Evolutionary conservation across 2,888 invertebrate genomes (phyloP).

Genomic region (Euzophera pinguis): DNA sequence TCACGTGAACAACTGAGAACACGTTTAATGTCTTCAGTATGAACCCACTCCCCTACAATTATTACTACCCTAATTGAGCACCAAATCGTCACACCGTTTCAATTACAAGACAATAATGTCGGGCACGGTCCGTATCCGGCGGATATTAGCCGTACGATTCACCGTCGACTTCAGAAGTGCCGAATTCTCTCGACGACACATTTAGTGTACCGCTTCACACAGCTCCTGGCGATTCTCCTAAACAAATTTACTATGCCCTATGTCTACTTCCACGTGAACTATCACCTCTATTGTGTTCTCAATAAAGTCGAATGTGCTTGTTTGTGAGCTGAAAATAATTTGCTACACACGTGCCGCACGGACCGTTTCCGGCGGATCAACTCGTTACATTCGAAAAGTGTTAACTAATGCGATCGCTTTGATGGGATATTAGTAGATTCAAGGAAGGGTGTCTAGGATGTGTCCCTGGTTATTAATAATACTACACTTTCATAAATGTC

Average conservation of each 20-base stretch:
- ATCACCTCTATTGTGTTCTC: slow-evolving; percentile 8
- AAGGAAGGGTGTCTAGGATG: slow-evolving; percentile 33
- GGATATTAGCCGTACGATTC: slow-evolving; percentile 62
- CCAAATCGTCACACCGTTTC: slow-evolving; percentile 71
- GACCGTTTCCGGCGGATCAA: slow-evolving; percentile 62
- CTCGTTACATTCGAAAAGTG: slow-evolving; percentile 54
- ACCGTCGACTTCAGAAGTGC: slow-evolving; percentile 54
- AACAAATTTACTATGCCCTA: slow-evolving; percentile 14
- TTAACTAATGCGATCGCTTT: slow-evolving; percentile 61
- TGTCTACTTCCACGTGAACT: slow-evolving; percentile 9
- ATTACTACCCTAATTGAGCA: slow-evolving; percentile 25
- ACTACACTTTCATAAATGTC: slow-evolving; percentile 3
- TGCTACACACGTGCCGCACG: slow-evolving; percentile 26
- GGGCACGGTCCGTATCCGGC: slow-evolving; percentile 61
- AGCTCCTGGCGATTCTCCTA: slow-evolving; percentile 24
- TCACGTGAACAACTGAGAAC: background rate
- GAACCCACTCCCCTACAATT: slow-evolving; percentile 11
- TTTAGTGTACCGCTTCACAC: slow-evolving; percentile 46
- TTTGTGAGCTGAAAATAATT: slow-evolving; percentile 15
- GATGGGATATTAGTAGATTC: slow-evolving; percentile 49
- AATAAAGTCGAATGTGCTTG: slow-evolving; percentile 15
- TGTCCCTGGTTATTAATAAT: slow-evolving; percentile 10
- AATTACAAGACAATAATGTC: slow-evolving; percentile 69
- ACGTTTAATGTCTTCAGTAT: background rate
- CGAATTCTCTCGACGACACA: slow-evolving; percentile 68